These are phyloP conservation scores for Ichneumon xanthorius DNA, from an alignment of 2,888 invertebrate genomes.

Conservation along the genomic window DNA sequence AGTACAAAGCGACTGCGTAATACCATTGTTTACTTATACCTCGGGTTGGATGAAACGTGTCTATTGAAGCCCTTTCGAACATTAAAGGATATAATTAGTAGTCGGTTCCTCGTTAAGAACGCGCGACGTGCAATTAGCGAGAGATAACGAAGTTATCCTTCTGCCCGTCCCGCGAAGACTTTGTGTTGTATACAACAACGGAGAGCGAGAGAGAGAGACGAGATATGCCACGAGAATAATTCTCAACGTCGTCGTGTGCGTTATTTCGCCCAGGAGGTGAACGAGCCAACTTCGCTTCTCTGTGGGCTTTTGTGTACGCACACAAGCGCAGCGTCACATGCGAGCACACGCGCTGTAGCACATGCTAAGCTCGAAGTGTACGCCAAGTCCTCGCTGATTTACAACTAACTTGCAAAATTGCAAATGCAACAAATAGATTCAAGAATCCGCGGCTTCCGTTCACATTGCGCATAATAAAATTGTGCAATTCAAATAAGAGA, in stretches of 20 bases:
- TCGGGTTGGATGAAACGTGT: neutral
- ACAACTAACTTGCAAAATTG: conserved; percentile 25
- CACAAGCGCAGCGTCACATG: neutral
- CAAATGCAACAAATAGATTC: conserved; percentile 12
- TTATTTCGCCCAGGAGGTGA: conserved; percentile 26
- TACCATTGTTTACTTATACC: neutral
- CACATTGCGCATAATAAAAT: neutral
- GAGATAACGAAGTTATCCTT: conserved; percentile 47
- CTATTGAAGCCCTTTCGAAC: conserved; percentile 37
- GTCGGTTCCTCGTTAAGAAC: conserved; percentile 56
- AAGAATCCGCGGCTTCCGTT: neutral
- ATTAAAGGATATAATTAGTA: conserved; percentile 60
- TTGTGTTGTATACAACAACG: conserved; percentile 45
- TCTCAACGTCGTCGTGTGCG: conserved; percentile 43
- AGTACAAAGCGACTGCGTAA: conserved; percentile 6
- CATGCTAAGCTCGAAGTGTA: neutral
- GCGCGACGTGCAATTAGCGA: conserved; percentile 56
- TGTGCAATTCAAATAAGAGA: neutral
- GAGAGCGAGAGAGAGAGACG: neutral
- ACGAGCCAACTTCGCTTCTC: conserved; percentile 28
- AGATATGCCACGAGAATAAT: conserved; percentile 55
- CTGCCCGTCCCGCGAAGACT: conserved; percentile 32
- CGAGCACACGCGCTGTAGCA: neutral
- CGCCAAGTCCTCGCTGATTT: conserved; percentile 15
- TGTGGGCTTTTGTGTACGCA: conserved; percentile 12